Percentiles rank a stretch among this genome's conserved stretches.
Evolutionary conservation across 2,113 vertebrate genomes (phyloP).

Genomic region (Pristiophorus japonicus): DNA sequence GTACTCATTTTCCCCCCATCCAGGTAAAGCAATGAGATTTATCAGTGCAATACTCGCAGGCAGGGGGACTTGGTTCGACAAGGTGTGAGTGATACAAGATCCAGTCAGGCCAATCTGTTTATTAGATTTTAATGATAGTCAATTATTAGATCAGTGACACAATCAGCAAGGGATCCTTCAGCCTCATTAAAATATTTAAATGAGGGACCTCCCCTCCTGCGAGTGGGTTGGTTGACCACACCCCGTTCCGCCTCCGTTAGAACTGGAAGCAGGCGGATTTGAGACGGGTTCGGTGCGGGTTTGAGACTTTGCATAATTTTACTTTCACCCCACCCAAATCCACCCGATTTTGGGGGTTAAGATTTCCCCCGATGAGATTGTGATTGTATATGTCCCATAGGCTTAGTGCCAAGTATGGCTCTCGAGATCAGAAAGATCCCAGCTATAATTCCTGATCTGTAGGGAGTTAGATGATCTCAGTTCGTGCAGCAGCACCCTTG

Average conservation of each 20-base stretch:
- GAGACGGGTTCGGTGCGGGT: neutral
- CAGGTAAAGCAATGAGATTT: neutral
- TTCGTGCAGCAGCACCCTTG: neutral
- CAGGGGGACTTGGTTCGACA: too few relatives aligned
- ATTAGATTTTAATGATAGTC: neutral
- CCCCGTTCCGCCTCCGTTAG: neutral
- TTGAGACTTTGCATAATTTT: neutral
- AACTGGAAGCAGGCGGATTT: neutral
- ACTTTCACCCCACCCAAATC: neutral
- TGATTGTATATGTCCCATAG: too few relatives aligned
- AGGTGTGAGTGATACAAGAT: too few relatives aligned
- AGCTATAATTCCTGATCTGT: neutral
- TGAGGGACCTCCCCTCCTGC: too few relatives aligned
- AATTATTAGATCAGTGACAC: neutral
- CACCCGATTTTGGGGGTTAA: neutral
- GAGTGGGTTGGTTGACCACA: neutral
- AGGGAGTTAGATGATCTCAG: neutral
- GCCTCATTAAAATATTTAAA: neutral
- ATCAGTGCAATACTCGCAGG: too few relatives aligned
- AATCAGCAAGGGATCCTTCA: neutral
- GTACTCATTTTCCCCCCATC: neutral
- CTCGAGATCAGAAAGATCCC: too few relatives aligned
- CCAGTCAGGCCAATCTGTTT: too few relatives aligned
- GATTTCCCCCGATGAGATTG: neutral
- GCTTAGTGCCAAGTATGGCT: too few relatives aligned